phyloP scores from a whole-genome alignment of 2,797 vertebrate species.

The Aphelocoma californica region DNA sequence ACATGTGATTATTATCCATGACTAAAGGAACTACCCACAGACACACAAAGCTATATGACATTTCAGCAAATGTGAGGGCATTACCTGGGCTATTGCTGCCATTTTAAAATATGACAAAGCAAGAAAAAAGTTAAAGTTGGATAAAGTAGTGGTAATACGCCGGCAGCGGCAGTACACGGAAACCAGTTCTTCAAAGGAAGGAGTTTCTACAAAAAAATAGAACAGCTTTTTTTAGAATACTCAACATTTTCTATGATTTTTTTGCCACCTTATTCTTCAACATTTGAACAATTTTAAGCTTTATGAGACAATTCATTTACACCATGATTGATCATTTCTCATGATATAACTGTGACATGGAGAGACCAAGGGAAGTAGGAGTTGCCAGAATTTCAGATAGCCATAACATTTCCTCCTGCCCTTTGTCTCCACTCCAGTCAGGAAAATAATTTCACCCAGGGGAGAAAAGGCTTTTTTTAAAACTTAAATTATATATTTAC shows the following conservation, averaged over 20 bases:
- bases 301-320: background rate
- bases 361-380: background rate
- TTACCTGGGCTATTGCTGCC: constrained; percentile 90
- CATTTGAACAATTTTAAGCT: background rate
- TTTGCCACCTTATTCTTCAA: background rate
- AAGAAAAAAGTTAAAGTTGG: constrained; percentile 86
- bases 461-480: fast-evolving
- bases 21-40: background rate
- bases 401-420: background rate
- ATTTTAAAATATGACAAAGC: constrained; percentile 89
- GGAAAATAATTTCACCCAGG: background rate
- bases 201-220: constrained; percentile 76
- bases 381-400: background rate
- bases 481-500: background rate
- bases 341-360: background rate
- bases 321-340: background rate
- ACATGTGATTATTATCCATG: background rate
- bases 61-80: background rate
- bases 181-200: constrained; percentile 80
- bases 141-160: constrained; percentile 69
- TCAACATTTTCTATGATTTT: background rate
- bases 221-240: background rate
- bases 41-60: background rate
- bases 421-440: background rate
- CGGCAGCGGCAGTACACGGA: constrained; percentile 83